Base-by-base conservation (phyloP, 2,113 vertebrate species). In the Syngnathus scovelli region DNA sequence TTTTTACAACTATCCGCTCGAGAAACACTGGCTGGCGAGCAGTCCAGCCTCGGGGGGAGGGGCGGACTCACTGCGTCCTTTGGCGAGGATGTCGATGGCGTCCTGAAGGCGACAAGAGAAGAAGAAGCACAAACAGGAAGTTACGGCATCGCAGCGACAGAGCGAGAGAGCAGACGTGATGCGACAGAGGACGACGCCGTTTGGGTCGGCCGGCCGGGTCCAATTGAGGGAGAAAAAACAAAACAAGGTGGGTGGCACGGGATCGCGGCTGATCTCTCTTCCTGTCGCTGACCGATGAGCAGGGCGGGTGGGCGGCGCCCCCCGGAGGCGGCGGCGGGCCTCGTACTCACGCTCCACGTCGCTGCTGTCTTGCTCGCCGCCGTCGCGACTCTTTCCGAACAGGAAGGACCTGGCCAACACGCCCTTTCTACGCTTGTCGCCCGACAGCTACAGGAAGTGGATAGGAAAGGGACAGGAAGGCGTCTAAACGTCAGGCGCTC, bases 351-450 rank as follows among this genome's bases (percentile, higher is more conserved):
- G 96, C 90, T 99, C 96, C 82, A 93, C 85, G 88, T 99, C 96
- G 93, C 96, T 98, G 83, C 94, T 96, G 93, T 98, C 97, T 92
- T 91, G 94, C 88, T 99, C 96, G 88, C 96, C 95, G 90, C 94
- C 92, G 89, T 98, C 96, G 95, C 96, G 98, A 95, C 93, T 98
- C 95, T 98, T 99, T 95, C 97, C 96, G 95, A 99, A 99, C 87
- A 93, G 93, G 90, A 99, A 99, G 93, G 98, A 98, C 95, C 95
- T 95, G 92, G 96, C 93, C 98, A 99, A 98, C 93, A 98, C 93
- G 92, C 94, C 96, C 94, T 96, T 96, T 96, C 92, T 96, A 96
- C 93, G 95, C 94, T 96, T 96, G 93, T 96, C 95, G 95, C 94
- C 95, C 94, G 95, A 91, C 91, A 94, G 95, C 94, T 96, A 96